Base-by-base conservation (phyloP, 37 sponge, comb jelly and placozoan genomes). In the Chondrosia reniformis region DNA sequence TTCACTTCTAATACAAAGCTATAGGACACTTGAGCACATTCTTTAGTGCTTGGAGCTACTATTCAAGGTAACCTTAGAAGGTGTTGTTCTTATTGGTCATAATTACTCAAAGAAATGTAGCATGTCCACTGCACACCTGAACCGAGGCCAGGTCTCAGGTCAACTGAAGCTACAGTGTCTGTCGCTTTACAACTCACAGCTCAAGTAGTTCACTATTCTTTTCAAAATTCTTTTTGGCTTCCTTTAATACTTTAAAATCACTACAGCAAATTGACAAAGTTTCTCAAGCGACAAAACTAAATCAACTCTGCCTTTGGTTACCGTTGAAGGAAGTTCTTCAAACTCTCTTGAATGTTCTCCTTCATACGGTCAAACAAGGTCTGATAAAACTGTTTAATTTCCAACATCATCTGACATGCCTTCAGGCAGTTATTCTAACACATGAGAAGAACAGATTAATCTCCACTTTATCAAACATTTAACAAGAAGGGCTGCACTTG, bases 241-340 rank as follows among this genome's bases (percentile, higher is more conserved):
- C 89, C 19, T 76, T 79, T 42, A 91, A 76, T 28, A 80, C 84
- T 56, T 79, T 80, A 31, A 91, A 46, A 34, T 91, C 88, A n/a
- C 92, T 91, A 45, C 31, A 37, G 8, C 5, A 8, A 38, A 46
- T 8, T n/a, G n/a, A n/a, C n/a, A n/a, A n/a, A n/a, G n/a, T n/a
- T n/a, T n/a, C n/a, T n/a, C n/a, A 37, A 69, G 7, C 58, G 27
- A 56, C 27, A 56, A 49, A 49, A 6, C 58, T 28, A 6, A 3
- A 56, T 56, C 25, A 56, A 28, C 27, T 24, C 25, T 56, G n/a
- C 25, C 27, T 28, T 4, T 56, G 58, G 58, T 8, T 8, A 56
- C 58, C 7, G 27, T 3, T 56, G 7, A n/a, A 90, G 82, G 54
- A 85, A 90, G 27, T 73, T 25, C 46, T 63, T 56, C 39, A 90